Conservation (phyloP, 1,140 invertebrate genomes). For the Caenorhabditis remanei region DNA sequence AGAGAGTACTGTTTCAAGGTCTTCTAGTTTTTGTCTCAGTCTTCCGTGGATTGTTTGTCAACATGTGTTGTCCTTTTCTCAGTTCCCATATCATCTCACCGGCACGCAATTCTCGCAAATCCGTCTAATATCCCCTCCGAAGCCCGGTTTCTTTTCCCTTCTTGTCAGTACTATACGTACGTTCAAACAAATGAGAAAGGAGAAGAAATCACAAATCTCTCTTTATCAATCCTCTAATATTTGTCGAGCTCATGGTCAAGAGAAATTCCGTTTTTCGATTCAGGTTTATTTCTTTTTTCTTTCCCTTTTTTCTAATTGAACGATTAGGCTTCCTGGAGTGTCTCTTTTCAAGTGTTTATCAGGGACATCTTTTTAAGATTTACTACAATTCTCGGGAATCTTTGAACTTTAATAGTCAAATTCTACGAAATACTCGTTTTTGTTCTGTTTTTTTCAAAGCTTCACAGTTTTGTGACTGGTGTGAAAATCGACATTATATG, state of each 20-base stretch:
- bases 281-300: background rate
- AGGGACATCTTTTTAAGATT: no score
- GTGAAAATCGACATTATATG: no score
- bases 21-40: background rate
- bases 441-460: no score
- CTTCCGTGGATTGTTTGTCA: conserved; percentile 11
- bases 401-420: no score
- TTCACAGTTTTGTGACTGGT: no score
- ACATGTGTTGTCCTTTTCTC: conserved; percentile 16
- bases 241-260: conserved; percentile 18
- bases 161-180: conserved; percentile 28
- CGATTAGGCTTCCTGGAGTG: no score
- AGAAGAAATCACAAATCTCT: background rate
- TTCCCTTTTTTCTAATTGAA: no score
- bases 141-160: background rate
- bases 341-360: no score
- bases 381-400: no score
- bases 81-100: conserved; percentile 1
- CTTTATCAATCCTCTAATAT: background rate
- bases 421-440: no score
- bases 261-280: background rate
- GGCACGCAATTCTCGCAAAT: conserved; percentile 53
- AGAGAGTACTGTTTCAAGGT: conserved; percentile 16
- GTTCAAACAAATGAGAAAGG: background rate
- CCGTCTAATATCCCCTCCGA: conserved; percentile 29